Evolutionary conservation across 2,113 vertebrate genomes (phyloP).

Genomic region (Dermatemys mawii): DNA sequence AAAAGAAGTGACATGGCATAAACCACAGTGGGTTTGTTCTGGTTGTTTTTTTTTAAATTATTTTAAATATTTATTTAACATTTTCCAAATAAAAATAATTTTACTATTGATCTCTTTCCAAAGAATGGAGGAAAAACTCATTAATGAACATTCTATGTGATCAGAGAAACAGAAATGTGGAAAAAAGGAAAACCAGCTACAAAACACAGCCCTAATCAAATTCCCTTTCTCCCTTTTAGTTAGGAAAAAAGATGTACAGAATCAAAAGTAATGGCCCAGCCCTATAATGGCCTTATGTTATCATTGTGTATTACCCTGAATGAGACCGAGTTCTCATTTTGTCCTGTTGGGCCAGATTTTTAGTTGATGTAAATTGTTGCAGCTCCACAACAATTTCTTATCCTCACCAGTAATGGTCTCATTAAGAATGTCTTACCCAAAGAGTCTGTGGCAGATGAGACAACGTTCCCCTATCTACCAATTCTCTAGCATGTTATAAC

Average conservation of each 20-base stretch:
- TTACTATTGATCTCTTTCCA: constrained; percentile 40
- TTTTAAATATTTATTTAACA: constrained; percentile 58
- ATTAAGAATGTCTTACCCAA: not conserved
- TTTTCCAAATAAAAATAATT: constrained; percentile 54
- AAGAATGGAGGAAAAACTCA: not conserved
- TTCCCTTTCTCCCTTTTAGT: not conserved
- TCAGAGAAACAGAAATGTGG: not conserved
- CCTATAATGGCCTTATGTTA: not conserved
- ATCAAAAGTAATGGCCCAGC: not conserved
- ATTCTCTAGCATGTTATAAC: not conserved
- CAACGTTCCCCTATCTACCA: not conserved
- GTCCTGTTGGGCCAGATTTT: not conserved
- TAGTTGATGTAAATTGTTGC: not conserved
- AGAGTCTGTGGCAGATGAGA: not conserved
- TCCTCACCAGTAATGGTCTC: not conserved
- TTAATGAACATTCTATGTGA: constrained; percentile 4
- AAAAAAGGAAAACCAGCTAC: constrained; percentile 16
- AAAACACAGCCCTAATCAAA: not conserved
- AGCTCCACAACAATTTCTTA: not conserved
- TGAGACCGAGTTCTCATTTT: not conserved
- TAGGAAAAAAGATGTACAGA: not conserved
- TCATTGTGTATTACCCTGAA: not conserved
- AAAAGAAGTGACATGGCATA: constrained; percentile 43
- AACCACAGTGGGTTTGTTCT: constrained; percentile 44
- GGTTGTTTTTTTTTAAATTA: not conserved